Percentiles rank a stretch among this genome's conserved stretches.
Conservation (phyloP, 2,888 invertebrate genomes). For the Acrocyrtus sp. region DNA sequence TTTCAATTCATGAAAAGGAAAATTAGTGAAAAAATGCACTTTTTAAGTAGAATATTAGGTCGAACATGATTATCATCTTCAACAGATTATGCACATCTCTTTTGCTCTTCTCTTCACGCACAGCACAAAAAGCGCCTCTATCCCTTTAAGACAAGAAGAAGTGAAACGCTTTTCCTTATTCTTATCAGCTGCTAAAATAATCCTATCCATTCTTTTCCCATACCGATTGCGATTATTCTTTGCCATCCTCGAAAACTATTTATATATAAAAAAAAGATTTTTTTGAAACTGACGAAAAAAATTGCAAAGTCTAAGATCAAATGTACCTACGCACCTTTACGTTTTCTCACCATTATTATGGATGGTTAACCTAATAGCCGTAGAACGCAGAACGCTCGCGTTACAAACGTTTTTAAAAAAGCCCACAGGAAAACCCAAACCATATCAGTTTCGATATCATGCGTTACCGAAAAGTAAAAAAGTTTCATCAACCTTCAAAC, state of each 20-base stretch:
- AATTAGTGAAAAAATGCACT: conserved; percentile 9
- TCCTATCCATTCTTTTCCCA: too few species aligned
- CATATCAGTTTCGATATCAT: conserved; percentile 1
- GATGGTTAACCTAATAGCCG: conserved; percentile 34
- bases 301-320: background rate
- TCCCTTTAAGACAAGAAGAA: too few species aligned
- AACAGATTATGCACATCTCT: background rate
- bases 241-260: background rate
- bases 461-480: background rate
- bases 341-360: conserved; percentile 39
- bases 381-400: too few species aligned
- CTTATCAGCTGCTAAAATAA: too few species aligned
- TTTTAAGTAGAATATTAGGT: conserved; percentile 40
- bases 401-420: background rate
- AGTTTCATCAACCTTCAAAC: background rate
- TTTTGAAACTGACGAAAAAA: background rate
- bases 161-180: background rate
- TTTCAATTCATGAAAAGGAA: conserved; percentile 2
- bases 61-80: conserved; percentile 28
- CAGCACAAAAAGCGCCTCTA: too few species aligned
- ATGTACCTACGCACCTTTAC: too few species aligned
- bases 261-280: background rate
- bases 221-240: too few species aligned
- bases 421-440: conserved; percentile 9
- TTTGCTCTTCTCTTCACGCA: too few species aligned